A percentile compares a stretch with the other conserved stretches of the same genome.
phyloP scores from a whole-genome alignment of 2,797 vertebrate genomes.

The Ataeniobius toweri region DNA sequence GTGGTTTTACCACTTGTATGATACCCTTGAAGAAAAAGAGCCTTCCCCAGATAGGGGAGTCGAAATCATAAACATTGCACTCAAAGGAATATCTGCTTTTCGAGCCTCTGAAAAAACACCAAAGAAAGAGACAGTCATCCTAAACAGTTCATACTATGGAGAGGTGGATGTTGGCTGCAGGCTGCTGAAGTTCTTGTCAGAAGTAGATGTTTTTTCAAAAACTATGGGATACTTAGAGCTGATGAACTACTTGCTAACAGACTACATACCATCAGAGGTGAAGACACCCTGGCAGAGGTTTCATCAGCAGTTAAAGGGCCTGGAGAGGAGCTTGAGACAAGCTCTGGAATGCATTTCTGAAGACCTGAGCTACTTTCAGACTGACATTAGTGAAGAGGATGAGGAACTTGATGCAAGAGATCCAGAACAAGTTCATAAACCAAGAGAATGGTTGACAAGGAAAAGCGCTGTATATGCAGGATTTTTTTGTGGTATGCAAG shows the following conservation, averaged over 20 bases:
- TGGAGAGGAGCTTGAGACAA: neutral
- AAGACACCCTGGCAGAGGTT: neutral
- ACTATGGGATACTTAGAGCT: neutral
- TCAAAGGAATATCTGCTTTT: neutral
- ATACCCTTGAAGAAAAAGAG: conserved; percentile 1
- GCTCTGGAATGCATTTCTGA: conserved; percentile 31
- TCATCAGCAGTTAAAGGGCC: neutral
- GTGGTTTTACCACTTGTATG: neutral
- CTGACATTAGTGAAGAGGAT: conserved; percentile 66
- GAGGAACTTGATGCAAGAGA: conserved; percentile 36
- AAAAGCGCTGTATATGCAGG: conserved; percentile 5
- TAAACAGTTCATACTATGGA: neutral
- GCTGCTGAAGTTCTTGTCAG: neutral
- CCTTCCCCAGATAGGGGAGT: neutral
- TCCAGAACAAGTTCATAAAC: conserved; percentile 9
- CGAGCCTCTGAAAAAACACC: conserved; percentile 2
- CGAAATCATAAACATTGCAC: neutral
- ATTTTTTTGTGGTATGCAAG: neutral
- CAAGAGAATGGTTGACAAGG: neutral
- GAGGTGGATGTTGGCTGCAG: conserved; percentile 2
- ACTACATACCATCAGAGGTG: neutral
- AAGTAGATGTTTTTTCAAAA: neutral
- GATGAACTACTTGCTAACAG: rapidly evolving
- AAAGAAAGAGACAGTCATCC: neutral
- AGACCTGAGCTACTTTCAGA: conserved; percentile 79